A percentile compares a stretch with the other conserved stretches of the same genome.
phyloP scores from a whole-genome alignment of 2,797 vertebrate species.

The Loriculus beryllinus region DNA sequence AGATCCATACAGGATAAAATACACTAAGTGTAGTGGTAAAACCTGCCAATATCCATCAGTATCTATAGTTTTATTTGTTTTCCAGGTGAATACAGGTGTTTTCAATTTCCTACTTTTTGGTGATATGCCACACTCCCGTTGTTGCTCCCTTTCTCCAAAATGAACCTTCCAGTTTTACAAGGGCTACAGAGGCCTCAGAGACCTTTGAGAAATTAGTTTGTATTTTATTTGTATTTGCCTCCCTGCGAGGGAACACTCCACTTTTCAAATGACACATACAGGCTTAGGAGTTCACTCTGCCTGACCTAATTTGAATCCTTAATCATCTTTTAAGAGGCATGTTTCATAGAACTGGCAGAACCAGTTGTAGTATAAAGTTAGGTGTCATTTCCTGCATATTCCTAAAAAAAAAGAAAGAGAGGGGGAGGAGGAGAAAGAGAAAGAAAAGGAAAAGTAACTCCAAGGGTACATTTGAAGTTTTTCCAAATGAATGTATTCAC shows the following conservation, averaged over 20 bases:
- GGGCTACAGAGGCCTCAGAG: not conserved
- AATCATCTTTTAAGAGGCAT: conserved; percentile 5
- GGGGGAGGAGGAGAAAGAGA: not conserved
- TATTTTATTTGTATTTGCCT: not conserved
- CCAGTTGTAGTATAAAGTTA: conserved; percentile 1
- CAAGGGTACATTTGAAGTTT: not conserved
- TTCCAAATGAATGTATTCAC: not conserved
- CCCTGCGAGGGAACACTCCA: not conserved
- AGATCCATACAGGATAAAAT: not conserved
- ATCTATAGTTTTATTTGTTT: not conserved
- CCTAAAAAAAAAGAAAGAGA: not conserved
- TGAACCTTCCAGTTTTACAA: not conserved
- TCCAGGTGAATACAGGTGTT: not conserved
- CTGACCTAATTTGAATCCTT: conserved; percentile 40
- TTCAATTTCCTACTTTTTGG: not conserved
- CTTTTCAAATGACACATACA: not conserved
- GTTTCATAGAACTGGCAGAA: conserved; percentile 45
- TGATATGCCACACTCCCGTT: not conserved
- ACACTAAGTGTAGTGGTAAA: not conserved
- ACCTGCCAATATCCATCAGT: not conserved
- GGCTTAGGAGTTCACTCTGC: not conserved
- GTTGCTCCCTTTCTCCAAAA: not conserved
- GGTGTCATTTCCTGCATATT: conserved; percentile 28
- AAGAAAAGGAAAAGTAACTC: not conserved
- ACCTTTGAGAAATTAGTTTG: not conserved